Conservation (phyloP, 2,797 vertebrate species). For the Acipenser oxyrinchus region DNA sequence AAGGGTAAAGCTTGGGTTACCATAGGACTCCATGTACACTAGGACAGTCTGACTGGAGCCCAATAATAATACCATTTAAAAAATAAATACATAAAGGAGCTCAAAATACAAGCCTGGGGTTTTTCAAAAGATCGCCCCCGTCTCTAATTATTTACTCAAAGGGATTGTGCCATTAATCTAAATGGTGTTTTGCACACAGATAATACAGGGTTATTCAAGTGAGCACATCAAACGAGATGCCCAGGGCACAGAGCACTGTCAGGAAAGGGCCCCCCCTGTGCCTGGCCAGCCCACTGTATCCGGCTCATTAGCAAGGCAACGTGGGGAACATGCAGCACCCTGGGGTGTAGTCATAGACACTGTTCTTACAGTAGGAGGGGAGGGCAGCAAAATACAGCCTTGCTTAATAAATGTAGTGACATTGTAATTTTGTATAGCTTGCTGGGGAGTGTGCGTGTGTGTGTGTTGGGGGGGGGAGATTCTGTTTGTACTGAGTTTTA, state of each 20-base stretch:
- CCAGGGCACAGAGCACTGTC: neutral
- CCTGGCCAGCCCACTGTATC: neutral
- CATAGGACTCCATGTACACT: too few relatives aligned
- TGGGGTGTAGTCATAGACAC: neutral
- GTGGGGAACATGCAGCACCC: neutral
- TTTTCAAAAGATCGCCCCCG: neutral
- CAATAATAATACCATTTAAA: too few relatives aligned
- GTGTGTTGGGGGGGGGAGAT: too few relatives aligned
- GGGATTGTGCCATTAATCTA: neutral
- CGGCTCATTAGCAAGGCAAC: neutral
- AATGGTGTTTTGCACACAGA: slow-evolving; percentile 1
- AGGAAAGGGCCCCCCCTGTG: neutral
- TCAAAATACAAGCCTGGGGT: neutral
- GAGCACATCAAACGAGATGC: neutral
- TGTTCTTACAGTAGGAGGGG: too few relatives aligned
- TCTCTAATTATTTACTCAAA: neutral
- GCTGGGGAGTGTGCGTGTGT: too few relatives aligned
- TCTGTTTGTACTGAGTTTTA: too few relatives aligned
- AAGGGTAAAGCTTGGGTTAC: too few relatives aligned
- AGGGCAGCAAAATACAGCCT: too few relatives aligned
- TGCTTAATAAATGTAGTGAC: too few relatives aligned
- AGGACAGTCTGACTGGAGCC: too few relatives aligned
- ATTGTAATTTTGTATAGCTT: too few relatives aligned
- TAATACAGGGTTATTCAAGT: neutral
- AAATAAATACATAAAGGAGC: neutral